A percentile compares a stretch with the other conserved stretches of the same genome.
Evolutionary conservation across 2,888 invertebrate species (phyloP).

Genomic region (Coleophora flavipennella): DNA sequence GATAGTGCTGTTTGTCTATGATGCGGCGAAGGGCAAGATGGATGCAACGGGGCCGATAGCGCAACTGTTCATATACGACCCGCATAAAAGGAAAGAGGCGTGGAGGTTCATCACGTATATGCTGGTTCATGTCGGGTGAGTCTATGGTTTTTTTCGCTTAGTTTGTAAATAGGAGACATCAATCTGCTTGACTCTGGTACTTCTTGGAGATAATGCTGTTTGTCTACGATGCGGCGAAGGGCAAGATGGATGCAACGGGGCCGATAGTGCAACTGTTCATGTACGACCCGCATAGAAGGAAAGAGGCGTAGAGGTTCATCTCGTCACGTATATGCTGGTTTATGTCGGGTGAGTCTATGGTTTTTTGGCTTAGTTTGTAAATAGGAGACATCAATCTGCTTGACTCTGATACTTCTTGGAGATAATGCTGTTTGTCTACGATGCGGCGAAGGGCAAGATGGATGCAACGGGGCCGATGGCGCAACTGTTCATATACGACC

Average conservation of each 20-base stretch:
- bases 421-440: slow-evolving; percentile 79
- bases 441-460: slow-evolving; percentile 58
- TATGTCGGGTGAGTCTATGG: slow-evolving; percentile 84
- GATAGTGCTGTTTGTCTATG: slow-evolving; percentile 79
- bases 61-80: slow-evolving; percentile 89
- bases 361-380: too few relatives aligned
- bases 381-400: slow-evolving; percentile 91
- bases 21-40: slow-evolving; percentile 58
- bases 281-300: slow-evolving; percentile 88
- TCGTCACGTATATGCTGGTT: slow-evolving; percentile 96
- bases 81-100: slow-evolving; percentile 85
- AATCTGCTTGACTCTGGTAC: slow-evolving; percentile 92
- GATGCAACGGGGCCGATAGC: slow-evolving; percentile 83
- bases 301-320: slow-evolving; percentile 94
- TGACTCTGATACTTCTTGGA: slow-evolving; percentile 93
- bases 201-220: slow-evolving; percentile 87
- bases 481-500: slow-evolving; percentile 89
- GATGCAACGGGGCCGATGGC: slow-evolving; percentile 83
- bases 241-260: slow-evolving; percentile 73
- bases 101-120: slow-evolving; percentile 97
- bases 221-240: slow-evolving; percentile 65
- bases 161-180: too few relatives aligned
- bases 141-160: slow-evolving; percentile 6
- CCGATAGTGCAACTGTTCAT: slow-evolving; percentile 87
- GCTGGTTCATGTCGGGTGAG: slow-evolving; percentile 95